These are phyloP conservation scores for Bombus pascuorum DNA, from an alignment of 1,140 invertebrate genomes.

Conservation along the genomic window DNA sequence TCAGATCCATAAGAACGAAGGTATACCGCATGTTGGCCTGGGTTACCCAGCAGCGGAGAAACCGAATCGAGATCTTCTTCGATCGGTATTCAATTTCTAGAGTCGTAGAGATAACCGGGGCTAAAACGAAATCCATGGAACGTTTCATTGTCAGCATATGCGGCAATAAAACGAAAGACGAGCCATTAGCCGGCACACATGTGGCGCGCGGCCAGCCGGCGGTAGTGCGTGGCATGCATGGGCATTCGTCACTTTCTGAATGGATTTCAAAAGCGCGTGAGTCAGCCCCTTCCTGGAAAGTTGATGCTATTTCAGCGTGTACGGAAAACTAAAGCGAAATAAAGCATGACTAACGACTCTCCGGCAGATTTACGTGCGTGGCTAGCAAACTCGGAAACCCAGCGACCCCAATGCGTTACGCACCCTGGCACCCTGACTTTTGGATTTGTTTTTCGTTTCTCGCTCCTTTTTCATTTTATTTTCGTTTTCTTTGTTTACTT, in stretches of 20 bases:
- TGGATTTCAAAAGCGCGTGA: constrained; percentile 59
- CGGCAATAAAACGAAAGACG: constrained; percentile 47
- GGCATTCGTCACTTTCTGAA: constrained; percentile 58
- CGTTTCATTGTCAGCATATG: constrained; percentile 54
- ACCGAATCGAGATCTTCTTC: not conserved
- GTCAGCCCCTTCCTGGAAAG: constrained; percentile 60
- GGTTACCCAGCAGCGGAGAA: not conserved
- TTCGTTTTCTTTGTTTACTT: not conserved
- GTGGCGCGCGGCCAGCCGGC: constrained; percentile 25
- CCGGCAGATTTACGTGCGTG: constrained; percentile 45
- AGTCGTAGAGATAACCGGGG: constrained; percentile 1
- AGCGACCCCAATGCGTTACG: not conserved
- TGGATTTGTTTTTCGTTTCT: constrained; percentile 2
- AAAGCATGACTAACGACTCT: constrained; percentile 59
- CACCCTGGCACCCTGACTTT: not conserved
- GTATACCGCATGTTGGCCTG: not conserved
- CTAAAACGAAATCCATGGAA: constrained; percentile 45
- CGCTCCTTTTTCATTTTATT: not conserved
- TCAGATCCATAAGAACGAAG: not conserved
- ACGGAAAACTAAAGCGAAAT: constrained; percentile 52
- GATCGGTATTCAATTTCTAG: constrained; percentile 29
- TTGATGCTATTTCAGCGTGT: constrained; percentile 56
- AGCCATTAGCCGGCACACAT: constrained; percentile 49
- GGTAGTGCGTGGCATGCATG: constrained; percentile 33
- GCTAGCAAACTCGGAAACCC: constrained; percentile 26